phyloP scores from a whole-genome alignment of 2,888 invertebrate genomes.

The Autographa pulchrina region DNA sequence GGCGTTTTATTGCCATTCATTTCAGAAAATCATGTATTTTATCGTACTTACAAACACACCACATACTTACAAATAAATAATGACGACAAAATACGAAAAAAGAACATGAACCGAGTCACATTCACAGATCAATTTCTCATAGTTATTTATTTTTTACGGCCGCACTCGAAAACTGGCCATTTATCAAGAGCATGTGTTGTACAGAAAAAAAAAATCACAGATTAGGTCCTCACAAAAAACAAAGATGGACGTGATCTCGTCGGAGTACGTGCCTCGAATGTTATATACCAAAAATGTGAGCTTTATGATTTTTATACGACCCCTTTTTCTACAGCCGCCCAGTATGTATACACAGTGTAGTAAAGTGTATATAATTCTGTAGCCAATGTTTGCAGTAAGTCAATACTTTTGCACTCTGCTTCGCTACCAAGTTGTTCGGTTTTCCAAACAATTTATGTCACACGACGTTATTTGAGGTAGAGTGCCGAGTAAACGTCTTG shows the following conservation, averaged over 20 bases:
- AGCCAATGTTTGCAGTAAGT: conserved; percentile 27
- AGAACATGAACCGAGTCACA: conserved; percentile 63
- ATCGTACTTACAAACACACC: background rate
- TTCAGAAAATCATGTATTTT: too few relatives aligned
- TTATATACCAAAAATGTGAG: conserved; percentile 64
- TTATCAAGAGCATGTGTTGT: conserved; percentile 80
- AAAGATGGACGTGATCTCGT: conserved; percentile 76
- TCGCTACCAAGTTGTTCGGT: conserved; percentile 17
- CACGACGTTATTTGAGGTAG: conserved; percentile 32
- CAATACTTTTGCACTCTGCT: conserved; percentile 12
- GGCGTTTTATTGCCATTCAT: too few relatives aligned
- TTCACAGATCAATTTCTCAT: conserved; percentile 77
- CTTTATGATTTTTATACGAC: conserved; percentile 78
- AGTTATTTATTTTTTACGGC: conserved; percentile 68
- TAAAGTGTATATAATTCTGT: conserved; percentile 60
- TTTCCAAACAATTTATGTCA: conserved; percentile 38
- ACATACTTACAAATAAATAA: conserved; percentile 29
- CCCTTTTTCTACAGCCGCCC: conserved; percentile 61
- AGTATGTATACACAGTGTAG: conserved; percentile 35
- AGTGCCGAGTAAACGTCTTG: conserved; percentile 21
- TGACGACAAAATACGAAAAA: conserved; percentile 38
- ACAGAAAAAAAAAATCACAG: conserved; percentile 72
- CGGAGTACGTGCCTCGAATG: conserved; percentile 75
- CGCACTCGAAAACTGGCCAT: conserved; percentile 72
- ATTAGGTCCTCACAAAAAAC: conserved; percentile 77